phyloP scores from a whole-genome alignment of 2,797 vertebrate species.

The Phoeniculus purpureus region DNA sequence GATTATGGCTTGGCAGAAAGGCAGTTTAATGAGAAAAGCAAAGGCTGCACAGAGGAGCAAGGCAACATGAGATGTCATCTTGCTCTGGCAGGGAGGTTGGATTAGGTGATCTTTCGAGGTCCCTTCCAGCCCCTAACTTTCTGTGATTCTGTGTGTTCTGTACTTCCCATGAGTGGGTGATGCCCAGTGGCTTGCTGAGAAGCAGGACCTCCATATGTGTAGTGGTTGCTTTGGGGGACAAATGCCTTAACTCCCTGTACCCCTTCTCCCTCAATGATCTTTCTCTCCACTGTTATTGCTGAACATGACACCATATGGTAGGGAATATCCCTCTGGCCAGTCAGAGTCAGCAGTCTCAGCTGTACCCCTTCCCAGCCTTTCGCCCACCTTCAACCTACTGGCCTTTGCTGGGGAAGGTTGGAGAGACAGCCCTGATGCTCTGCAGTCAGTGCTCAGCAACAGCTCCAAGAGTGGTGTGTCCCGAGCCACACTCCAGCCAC shows the following conservation, averaged over 20 bases:
- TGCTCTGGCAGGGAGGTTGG: too few relatives aligned
- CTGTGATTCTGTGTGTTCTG: neutral
- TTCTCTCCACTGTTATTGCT: neutral
- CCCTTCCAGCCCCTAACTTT: too few relatives aligned
- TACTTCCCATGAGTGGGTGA: neutral
- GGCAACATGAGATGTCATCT: neutral
- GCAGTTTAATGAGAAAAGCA: neutral
- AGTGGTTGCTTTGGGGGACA: neutral
- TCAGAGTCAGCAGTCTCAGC: too few relatives aligned
- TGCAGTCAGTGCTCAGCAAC: neutral
- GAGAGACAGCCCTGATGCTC: neutral
- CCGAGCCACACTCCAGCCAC: neutral
- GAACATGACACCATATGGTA: neutral
- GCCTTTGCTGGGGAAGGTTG: neutral
- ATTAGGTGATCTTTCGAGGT: too few relatives aligned
- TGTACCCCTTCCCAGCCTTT: neutral
- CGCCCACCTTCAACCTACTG: neutral
- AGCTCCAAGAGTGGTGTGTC: neutral
- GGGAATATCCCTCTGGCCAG: neutral
- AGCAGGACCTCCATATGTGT: neutral
- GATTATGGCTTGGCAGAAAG: neutral
- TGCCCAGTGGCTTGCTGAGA: neutral
- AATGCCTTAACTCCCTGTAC: neutral
- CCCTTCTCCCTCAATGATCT: fast-evolving
- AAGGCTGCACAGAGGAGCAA: neutral